A percentile compares a stretch with the other conserved stretches of the same genome.
Conservation (phyloP, 2,113 vertebrate species). For the Aepyceros melampus region DNA sequence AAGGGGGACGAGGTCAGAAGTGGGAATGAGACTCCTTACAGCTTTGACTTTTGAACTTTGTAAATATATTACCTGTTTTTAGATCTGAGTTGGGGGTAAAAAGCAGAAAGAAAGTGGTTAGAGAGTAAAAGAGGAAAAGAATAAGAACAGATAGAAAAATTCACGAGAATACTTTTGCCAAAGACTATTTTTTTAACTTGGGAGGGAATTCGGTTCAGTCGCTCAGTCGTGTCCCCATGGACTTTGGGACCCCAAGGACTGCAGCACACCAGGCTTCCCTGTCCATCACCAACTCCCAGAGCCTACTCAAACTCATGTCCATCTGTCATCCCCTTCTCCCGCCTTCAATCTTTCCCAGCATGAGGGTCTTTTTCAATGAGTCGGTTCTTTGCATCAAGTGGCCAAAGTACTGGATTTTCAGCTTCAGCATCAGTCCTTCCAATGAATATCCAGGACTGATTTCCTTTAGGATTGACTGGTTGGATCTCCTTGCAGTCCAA, state of each 20-base stretch:
- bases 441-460: background rate
- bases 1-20: background rate
- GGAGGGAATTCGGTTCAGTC: background rate
- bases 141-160: background rate
- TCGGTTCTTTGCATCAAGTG: background rate
- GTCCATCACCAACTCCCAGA: background rate
- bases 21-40: background rate
- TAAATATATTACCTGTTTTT: background rate
- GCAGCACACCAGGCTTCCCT: background rate
- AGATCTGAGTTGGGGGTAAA: conserved; percentile 12
- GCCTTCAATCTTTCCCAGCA: background rate
- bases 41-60: conserved; percentile 24
- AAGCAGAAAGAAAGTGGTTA: background rate
- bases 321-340: background rate
- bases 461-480: background rate
- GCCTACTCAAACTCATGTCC: background rate
- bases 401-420: background rate
- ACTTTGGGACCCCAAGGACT: background rate
- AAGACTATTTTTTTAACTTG: background rate
- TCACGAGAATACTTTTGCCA: background rate
- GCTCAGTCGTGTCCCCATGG: background rate
- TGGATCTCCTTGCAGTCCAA: background rate
- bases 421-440: background rate
- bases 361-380: background rate
- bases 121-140: conserved; percentile 12